Conservation (phyloP, 1,140 invertebrate genomes). For the Aphis craccivora region DNA sequence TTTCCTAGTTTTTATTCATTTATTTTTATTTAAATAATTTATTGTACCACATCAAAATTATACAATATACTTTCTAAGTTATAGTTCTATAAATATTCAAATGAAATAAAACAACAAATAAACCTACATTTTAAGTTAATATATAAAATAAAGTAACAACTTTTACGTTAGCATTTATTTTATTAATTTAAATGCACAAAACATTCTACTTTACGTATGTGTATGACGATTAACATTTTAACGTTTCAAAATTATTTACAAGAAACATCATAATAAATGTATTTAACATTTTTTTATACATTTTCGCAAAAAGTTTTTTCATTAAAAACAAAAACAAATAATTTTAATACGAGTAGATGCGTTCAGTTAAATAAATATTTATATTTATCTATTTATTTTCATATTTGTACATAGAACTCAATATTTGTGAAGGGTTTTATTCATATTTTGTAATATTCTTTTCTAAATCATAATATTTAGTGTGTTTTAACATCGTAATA, state of each 20-base stretch:
- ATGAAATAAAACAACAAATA: no score
- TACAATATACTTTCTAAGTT: background rate
- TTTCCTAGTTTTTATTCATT: background rate
- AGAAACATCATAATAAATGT: background rate
- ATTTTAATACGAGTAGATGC: background rate
- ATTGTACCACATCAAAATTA: background rate
- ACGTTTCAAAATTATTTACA: background rate
- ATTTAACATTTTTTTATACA: background rate
- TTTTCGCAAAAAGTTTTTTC: background rate
- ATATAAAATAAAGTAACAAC: no score
- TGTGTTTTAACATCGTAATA: background rate
- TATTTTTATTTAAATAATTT: background rate
- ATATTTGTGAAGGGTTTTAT: background rate
- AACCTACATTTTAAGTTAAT: no score
- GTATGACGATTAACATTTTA: background rate
- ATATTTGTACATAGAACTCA: background rate
- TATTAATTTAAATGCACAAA: background rate
- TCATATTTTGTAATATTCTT: background rate
- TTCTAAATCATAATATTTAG: background rate
- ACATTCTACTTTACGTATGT: background rate
- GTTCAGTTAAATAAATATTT: background rate
- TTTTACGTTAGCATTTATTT: background rate
- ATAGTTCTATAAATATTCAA: no score
- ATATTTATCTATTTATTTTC: no score
- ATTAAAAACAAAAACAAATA: background rate